Evolutionary conservation across 2,888 invertebrate species (phyloP), one percentile per base, ranked within the genome.

Genomic region (Apamea anceps): DNA sequence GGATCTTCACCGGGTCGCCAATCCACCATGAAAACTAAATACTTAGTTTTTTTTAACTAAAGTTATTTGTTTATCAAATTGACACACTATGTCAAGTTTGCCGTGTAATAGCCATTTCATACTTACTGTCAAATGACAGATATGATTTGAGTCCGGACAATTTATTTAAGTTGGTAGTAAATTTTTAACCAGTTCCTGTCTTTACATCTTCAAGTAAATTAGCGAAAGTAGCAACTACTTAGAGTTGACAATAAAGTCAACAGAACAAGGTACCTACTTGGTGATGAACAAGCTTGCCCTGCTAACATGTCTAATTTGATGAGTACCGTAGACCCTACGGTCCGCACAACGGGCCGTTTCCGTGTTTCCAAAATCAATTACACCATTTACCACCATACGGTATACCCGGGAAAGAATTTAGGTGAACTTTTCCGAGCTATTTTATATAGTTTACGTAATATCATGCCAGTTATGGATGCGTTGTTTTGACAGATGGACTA

Each of bases 401-500:
- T 87, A 89, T 73, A 78, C 75, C 78, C 79, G 84, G 85, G 82
- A 89, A 89, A 88, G 92, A 91, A 94, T 94, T 91, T 94, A 89
- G 94, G 93, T 92, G 91, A 93, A 89, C 89, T 90, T 88, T 86
- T 89, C 85, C 85, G 85, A 85, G 87, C 84, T 85, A 91, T 92
- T 93, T 90, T 91, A 81, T 84, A 84, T 85, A 85, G 83, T 86
- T 90, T 90, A 84, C 88, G 85, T 81, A 90, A 91, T 83, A 73
- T 10, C 28, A 73, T 70, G 75, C 87, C 88, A 80, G 85, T 88
- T 90, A 90, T 88, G 87, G 89, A 60, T 70, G 67, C 86, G 90
- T 90, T 95, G 94, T 95, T 94, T 93, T 95, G 94, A 94, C 95
- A 95, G 95, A 95, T 93, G 94, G 90, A 90, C 93, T 88, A 93